These are phyloP conservation scores for Menidia beryllina DNA, from an alignment of 2,113 vertebrate species.

Conservation along the genomic window DNA sequence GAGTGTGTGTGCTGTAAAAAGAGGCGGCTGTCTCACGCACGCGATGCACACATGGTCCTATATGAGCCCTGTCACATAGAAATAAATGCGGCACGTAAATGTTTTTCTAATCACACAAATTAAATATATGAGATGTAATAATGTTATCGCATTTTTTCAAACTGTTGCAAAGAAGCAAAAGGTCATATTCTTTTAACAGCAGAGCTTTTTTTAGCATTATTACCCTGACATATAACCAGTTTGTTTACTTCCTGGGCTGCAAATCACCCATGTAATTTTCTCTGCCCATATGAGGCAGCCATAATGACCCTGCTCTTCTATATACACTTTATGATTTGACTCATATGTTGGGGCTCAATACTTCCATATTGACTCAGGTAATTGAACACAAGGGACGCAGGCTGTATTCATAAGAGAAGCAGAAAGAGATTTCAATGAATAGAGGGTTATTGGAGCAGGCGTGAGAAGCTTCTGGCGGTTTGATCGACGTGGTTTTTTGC, in stretches of 20 bases:
- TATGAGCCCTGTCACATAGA: conserved; percentile 54
- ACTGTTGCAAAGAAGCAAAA: conserved; percentile 35
- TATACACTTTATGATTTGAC: conserved; percentile 78
- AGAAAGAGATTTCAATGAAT: conserved; percentile 41
- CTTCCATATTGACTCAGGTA: conserved; percentile 76
- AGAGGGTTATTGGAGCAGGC: conserved; percentile 46
- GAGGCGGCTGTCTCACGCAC: conserved; percentile 77
- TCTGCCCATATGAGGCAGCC: conserved; percentile 48
- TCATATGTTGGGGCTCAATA: conserved; percentile 73
- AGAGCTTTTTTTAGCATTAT: conserved; percentile 46
- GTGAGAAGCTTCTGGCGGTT: conserved; percentile 28
- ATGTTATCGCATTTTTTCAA: conserved; percentile 13
- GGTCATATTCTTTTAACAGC: conserved; percentile 41
- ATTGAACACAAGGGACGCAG: conserved; percentile 71
- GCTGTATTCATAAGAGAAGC: conserved; percentile 67
- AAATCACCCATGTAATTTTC: conserved; percentile 71
- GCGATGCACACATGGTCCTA: conserved; percentile 62
- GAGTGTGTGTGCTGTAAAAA: conserved; percentile 38
- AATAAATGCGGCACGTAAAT: conserved; percentile 48
- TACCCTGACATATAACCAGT: conserved; percentile 62
- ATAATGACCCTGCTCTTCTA: conserved; percentile 61
- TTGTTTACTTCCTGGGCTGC: conserved; percentile 74
- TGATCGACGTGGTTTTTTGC: conserved; percentile 27
- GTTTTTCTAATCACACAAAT: conserved; percentile 44
- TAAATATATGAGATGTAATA: conserved; percentile 29